Evolutionary conservation across 2,113 vertebrate genomes (phyloP).

Genomic region (Carlito syrichta): DNA sequence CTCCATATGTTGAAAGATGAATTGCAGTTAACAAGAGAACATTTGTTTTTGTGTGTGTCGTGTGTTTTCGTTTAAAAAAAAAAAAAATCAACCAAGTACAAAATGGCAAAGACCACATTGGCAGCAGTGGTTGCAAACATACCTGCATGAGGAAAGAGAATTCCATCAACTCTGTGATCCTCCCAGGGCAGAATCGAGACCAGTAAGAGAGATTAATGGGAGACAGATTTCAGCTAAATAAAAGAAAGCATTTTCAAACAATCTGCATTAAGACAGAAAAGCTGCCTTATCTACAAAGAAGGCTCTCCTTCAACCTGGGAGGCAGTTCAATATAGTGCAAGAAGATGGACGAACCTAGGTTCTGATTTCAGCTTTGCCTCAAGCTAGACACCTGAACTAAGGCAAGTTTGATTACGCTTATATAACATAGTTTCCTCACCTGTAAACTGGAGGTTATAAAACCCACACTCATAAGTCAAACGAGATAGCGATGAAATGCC

Average conservation of each 20-base stretch:
- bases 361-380: conserved; percentile 4
- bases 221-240: neutral
- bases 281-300: neutral
- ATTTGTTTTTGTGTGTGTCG: neutral
- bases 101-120: neutral
- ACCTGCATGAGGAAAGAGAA: neutral
- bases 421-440: conserved; percentile 26
- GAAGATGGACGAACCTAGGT: neutral
- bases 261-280: neutral
- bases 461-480: neutral
- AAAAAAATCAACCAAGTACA: neutral
- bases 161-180: neutral
- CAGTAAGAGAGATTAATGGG: neutral
- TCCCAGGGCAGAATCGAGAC: neutral
- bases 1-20: neutral
- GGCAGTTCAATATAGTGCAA: neutral
- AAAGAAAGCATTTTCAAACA: conserved; percentile 13
- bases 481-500: neutral
- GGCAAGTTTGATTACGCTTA: neutral
- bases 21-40: neutral
- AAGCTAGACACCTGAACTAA: neutral
- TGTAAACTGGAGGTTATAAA: conserved; percentile 22
- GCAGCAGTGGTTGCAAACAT: neutral
- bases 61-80: neutral
- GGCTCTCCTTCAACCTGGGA: neutral